Evolutionary conservation across 1,140 invertebrate genomes (phyloP), one percentile per base, ranked within the genome.

Genomic region (Globodera ellingtonae): DNA sequence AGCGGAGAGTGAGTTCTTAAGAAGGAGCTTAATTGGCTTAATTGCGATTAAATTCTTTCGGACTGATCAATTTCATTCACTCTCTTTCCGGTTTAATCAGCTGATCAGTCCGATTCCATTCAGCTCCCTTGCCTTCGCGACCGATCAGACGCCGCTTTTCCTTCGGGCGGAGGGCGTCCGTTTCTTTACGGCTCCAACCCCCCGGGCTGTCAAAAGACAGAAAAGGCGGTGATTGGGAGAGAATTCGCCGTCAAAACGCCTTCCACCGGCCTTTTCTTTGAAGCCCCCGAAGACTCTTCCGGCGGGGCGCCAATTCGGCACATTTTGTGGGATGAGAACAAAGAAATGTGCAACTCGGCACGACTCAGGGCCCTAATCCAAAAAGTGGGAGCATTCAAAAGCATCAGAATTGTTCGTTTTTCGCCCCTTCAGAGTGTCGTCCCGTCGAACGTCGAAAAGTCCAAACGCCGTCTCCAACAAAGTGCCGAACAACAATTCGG

Each of bases 401-500:
- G 50, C 35, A 35, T 18, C 6, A 79, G 73, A 15, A 6, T 48
- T 18, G 4, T 75, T 4, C 47, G 46, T 18, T 18, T 8, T 46
- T 65, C 8, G n/a, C 56, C 71, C 13, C 70, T 79, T 18, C 77
- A 83, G 82, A 77, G 78, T 9, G 78, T 85, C 52, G 66, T 87
- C 21, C 35, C 86, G 21, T 62, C 18, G 1, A 69, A 82, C 59
- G 83, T 84, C 13, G 84, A 85, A 72, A 65, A 69, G 13, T 85
- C 83, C 15, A 85, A 85, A 65, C 35, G 84, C 47, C 65, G 67
- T n/a, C 83, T 85, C 47, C 84, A 85, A 46, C 24, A 71, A 9
- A 35, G 74, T 46, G 73, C 83, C 65, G 84, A 85, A 72, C 35
- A 62, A 21, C 81, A 85, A 70, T 78, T 86, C 48, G 85, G 81